phyloP scores from a whole-genome alignment of 1,140 invertebrate species.

The Saccostrea glomerata region DNA sequence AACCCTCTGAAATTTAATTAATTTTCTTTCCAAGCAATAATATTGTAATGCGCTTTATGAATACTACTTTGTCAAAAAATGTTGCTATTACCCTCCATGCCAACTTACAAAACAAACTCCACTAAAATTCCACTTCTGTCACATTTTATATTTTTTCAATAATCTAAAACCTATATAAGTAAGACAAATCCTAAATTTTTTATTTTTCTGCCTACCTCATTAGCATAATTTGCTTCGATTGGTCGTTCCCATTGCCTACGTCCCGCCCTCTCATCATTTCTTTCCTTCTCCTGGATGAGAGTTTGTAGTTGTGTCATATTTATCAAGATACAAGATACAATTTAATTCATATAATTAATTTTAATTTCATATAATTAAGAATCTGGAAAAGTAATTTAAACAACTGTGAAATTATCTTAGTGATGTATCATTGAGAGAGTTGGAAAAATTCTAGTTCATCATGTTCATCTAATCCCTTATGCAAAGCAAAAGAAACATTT shows the following conservation, averaged over 20 bases:
- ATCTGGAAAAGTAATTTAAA: too few relatives aligned
- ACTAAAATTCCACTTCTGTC: neutral
- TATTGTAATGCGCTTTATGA: neutral
- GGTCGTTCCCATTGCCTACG: slow-evolving; percentile 49
- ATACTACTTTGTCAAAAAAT: neutral
- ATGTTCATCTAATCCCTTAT: too few relatives aligned
- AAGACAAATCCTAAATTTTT: neutral
- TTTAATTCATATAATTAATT: too few relatives aligned
- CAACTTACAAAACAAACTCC: too few relatives aligned
- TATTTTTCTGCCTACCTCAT: slow-evolving; percentile 44
- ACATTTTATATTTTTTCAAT: neutral
- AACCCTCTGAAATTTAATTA: slow-evolving; percentile 12
- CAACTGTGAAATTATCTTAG: too few relatives aligned
- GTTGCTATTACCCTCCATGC: neutral
- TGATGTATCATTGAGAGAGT: too few relatives aligned
- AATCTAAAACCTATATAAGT: neutral
- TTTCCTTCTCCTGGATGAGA: slow-evolving; percentile 34
- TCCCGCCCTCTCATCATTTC: slow-evolving; percentile 43
- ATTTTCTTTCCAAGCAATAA: slow-evolving; percentile 15
- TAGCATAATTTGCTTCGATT: slow-evolving; percentile 46
- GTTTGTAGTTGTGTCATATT: neutral
- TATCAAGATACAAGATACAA: too few relatives aligned
- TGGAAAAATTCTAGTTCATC: too few relatives aligned
- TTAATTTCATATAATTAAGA: too few relatives aligned
- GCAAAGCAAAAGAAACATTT: too few relatives aligned